Base-by-base conservation (phyloP, 1,140 invertebrate species). In the Paralvinella palmiformis region DNA sequence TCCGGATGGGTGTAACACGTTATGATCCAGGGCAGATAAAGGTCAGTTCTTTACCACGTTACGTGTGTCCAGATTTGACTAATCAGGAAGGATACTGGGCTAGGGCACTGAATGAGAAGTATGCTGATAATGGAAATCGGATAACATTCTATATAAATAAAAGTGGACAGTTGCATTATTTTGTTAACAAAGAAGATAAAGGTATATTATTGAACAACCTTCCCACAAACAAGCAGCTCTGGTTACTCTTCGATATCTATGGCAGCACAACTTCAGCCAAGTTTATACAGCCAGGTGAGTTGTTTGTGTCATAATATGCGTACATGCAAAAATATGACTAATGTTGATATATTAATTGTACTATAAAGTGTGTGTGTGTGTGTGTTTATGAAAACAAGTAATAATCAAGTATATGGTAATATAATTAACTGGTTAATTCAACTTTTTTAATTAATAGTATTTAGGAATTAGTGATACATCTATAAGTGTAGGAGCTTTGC, bases 221-320 rank as follows among this genome's bases (percentile, higher is more conserved):
- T 44, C 78, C 79, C 17, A 71, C 70, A 1, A 72, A 75, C 20
- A 69, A 70, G 35, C 69, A 67, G n/a, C 56, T 82, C 37, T 82
- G 80, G 79, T 62, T 79, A 1, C 10, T 79, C 5, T 59, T 81
- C 20, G 81, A 82, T 70, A 63, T 82, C 32, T 82, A 81, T 71
- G 80, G 80, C 36, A 80, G 77, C 67, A 81, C 78, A 24, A 71
- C 69, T 60, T 69, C 70, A 33, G 72, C 72, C 22, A 77, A 71
- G 63, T 71, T 81, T 67, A 69, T 81, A 5, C 66, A 72, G 52
- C 66, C 76, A 70, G 76, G 80, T 81, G 68, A 73, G 71, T 74
- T 48, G 29, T 52, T 32, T 33, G 29, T 36, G 29, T 57, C 29
- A 22, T 56, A 20, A 20, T 24, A 48, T 10, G n/a, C 27, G 44